Base-by-base conservation (phyloP, 1,140 invertebrate species). In the Camponotus pennsylvanicus region DNA sequence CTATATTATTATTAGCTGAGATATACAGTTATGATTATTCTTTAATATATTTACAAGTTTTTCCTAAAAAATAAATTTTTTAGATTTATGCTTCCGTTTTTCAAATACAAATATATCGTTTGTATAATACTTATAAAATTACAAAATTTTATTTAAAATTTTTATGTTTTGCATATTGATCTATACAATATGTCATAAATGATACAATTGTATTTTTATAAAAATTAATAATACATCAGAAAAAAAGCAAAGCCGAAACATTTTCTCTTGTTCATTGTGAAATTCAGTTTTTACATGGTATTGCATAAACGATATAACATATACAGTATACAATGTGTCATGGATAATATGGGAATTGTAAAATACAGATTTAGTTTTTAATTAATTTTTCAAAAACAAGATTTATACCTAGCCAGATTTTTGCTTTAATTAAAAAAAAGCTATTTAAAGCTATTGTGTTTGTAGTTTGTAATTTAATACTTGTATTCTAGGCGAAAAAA, bases 101-200 rank as follows among this genome's bases (percentile, higher is more conserved):
- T 70, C 42, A 70, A 32, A 49, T 49, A 49, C 3, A 27, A 27
- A 27, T 27, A 27, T 27, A 49, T 70, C 13, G 42, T 70, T 27
- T 70, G 67, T 45, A 18, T 45, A 69, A 69, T 69, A 67, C n/a
- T 67, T 11, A 45, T 61, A 66, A 66, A 40, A 67, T 67, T 8
- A n/a, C 40, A 40, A 70, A 70, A 70, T 27, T 70, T 27, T 3
- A 4, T n/a, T 7, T 70, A 5, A 18, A 55, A 55, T n/a, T 18
- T 6, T 15, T 55, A 55, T 18, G 18, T 55, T 55, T 11, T 18
- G 13, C 18, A 27, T 55, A 55, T 18, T 55, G 18, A 6, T 55
- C 0, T 55, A n/a, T 55, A n/a, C 5, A 55, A 15, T 18, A 18
- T n/a, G 18, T 27, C 27, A 27, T 32, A 70, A 45, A 49, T 9